Conservation (phyloP, 2,113 vertebrate genomes). For the Bubo scandiacus region DNA sequence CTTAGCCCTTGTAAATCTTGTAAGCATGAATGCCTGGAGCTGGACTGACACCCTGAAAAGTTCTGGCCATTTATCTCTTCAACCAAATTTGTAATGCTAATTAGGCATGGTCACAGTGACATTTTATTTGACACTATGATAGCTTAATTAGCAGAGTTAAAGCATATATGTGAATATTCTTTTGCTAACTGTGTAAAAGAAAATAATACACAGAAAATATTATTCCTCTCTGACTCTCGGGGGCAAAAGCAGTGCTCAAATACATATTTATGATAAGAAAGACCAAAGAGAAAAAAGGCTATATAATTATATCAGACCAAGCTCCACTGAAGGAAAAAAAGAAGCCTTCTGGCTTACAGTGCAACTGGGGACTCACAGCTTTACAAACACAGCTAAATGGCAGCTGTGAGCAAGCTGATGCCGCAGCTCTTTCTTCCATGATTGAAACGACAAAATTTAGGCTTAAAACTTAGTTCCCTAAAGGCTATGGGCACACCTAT, state of each 20-base stretch:
- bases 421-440: background rate
- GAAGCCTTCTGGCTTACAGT: background rate
- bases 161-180: constrained; percentile 5
- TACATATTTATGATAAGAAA: background rate
- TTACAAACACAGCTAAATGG: background rate
- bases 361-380: background rate
- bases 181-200: background rate
- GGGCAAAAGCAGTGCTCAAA: background rate
- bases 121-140: constrained; percentile 64
- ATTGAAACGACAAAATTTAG: background rate
- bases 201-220: background rate
- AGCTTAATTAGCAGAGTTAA: constrained; percentile 49
- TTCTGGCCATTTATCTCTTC: constrained; percentile 43
- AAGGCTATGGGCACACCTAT: background rate
- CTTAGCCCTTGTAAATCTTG: background rate
- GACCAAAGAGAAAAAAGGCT: background rate
- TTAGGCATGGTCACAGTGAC: constrained; percentile 29
- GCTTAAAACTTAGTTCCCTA: background rate
- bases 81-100: constrained; percentile 49
- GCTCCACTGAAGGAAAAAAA: background rate
- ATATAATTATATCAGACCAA: background rate
- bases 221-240: background rate
- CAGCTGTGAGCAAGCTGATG: background rate
- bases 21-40: background rate
- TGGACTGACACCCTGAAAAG: background rate